Evolutionary conservation across 2,113 vertebrate species (phyloP).

Genomic region (Tenebrosternarchus preto): DNA sequence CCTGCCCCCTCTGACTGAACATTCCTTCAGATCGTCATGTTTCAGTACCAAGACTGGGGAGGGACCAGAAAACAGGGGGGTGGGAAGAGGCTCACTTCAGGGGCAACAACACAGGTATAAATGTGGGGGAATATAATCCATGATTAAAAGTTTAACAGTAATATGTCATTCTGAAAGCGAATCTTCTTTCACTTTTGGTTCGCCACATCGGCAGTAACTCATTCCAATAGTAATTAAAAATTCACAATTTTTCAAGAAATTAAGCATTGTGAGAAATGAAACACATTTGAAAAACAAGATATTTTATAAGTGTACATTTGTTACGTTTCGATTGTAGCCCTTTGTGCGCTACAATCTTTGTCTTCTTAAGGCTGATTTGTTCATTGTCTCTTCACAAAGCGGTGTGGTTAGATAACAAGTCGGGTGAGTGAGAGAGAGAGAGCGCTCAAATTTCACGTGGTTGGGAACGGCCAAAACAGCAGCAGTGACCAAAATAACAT

Average conservation of each 20-base stretch:
- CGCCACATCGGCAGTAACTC: not conserved
- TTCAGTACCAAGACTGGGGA: slow-evolving; percentile 35
- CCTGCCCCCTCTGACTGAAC: slow-evolving; percentile 62
- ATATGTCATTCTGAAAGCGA: not conserved
- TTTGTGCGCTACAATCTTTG: not conserved
- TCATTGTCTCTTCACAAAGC: slow-evolving; percentile 53
- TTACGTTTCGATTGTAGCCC: too few relatives aligned
- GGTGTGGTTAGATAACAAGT: slow-evolving; percentile 60
- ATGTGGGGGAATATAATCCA: slow-evolving; percentile 31
- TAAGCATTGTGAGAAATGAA: not conserved
- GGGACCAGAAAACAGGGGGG: too few relatives aligned
- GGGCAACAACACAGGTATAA: slow-evolving; percentile 50
- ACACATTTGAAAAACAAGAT: not conserved
- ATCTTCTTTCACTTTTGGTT: slow-evolving; percentile 26
- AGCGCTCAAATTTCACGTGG: slow-evolving; percentile 62
- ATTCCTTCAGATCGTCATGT: slow-evolving; percentile 67
- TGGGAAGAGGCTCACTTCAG: slow-evolving; percentile 56
- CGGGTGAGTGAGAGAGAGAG: slow-evolving; percentile 51
- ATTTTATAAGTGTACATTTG: not conserved
- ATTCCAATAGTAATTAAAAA: not conserved
- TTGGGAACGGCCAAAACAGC: slow-evolving; percentile 60
- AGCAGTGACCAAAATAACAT: slow-evolving; percentile 69
- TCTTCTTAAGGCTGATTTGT: slow-evolving; percentile 37
- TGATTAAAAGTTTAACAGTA: slow-evolving; percentile 15
- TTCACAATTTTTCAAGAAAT: not conserved